Percentiles rank a stretch among this genome's conserved stretches.
phyloP scores from a whole-genome alignment of 1,140 invertebrate genomes.

The Macrostomum lignano region DNA sequence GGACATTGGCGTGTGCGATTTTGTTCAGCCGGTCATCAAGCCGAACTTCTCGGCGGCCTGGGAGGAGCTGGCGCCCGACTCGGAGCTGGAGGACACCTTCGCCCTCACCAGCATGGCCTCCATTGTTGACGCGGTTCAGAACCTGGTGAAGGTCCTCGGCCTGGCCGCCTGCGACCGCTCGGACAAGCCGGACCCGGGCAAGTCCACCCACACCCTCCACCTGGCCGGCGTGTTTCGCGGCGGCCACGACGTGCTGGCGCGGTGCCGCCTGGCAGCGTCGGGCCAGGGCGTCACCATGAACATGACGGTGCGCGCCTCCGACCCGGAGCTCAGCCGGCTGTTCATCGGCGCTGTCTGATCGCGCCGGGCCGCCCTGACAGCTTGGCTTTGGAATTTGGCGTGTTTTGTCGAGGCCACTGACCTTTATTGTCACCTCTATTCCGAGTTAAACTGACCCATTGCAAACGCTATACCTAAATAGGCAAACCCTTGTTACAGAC shows the following conservation, averaged over 20 bases:
- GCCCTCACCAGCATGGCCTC: constrained; percentile 47
- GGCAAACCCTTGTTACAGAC: no score
- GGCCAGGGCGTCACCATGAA: no score
- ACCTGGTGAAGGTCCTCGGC: constrained; percentile 55
- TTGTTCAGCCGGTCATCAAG: constrained; percentile 54
- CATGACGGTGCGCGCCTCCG: no score
- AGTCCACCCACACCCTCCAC: constrained; percentile 45
- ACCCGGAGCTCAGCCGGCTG: no score
- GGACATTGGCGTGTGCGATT: constrained; percentile 58
- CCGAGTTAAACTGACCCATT: no score
- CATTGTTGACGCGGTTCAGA: constrained; percentile 47
- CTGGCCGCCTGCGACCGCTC: constrained; percentile 54
- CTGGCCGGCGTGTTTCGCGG: constrained; percentile 57
- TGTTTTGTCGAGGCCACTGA: no score
- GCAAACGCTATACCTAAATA: no score
- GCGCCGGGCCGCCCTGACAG: no score
- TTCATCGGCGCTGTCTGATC: no score
- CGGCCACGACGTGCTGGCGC: constrained; percentile 55
- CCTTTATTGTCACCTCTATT: no score
- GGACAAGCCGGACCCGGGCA: constrained; percentile 53
- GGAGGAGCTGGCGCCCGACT: constrained; percentile 43
- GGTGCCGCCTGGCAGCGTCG: no score
- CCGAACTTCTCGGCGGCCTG: constrained; percentile 36
- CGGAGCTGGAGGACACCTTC: constrained; percentile 62
- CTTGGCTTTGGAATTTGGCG: no score